Conservation (phyloP, 2,888 invertebrate genomes). For the Meiosimyza platycephala region DNA sequence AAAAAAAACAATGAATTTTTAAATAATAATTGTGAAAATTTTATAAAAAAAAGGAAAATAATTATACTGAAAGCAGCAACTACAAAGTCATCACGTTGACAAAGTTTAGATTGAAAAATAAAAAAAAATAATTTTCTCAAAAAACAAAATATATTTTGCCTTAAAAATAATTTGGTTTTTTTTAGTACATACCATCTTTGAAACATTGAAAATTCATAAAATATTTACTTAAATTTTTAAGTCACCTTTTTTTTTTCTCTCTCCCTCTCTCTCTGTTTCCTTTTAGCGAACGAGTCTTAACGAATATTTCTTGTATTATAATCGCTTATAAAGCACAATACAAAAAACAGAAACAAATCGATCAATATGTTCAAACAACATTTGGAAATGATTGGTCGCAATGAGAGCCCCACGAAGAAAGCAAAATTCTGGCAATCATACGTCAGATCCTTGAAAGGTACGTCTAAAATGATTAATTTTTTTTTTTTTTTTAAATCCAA, state of each 20-base stretch:
- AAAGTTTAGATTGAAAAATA: not conserved
- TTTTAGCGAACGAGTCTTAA: slow-evolving; percentile 81
- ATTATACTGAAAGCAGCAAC: not conserved
- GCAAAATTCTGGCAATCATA: slow-evolving; percentile 95
- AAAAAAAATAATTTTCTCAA: slow-evolving; percentile 26
- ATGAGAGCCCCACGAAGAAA: slow-evolving; percentile 91
- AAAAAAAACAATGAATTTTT: no score
- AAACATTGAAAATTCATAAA: no score
- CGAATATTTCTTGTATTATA: slow-evolving; percentile 63
- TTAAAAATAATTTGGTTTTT: slow-evolving; percentile 15
- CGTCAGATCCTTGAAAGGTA: slow-evolving; percentile 92
- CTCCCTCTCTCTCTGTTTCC: slow-evolving; percentile 30
- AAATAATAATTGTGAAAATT: slow-evolving; percentile 1
- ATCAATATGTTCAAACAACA: slow-evolving; percentile 90
- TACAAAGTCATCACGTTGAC: no score
- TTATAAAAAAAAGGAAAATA: not conserved
- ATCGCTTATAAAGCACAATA: slow-evolving; percentile 43
- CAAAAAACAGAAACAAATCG: slow-evolving; percentile 71
- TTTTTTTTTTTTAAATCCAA: no score
- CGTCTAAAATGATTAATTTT: slow-evolving; percentile 48
- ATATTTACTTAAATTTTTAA: slow-evolving; percentile 20
- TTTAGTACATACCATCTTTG: not conserved
- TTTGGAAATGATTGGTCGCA: slow-evolving; percentile 94
- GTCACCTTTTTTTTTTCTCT: slow-evolving; percentile 4
- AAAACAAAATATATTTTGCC: not conserved